A percentile compares a stretch with the other conserved stretches of the same genome.
Evolutionary conservation across 2,888 invertebrate genomes (phyloP).

Genomic region (Dinocampus coccinellae): DNA sequence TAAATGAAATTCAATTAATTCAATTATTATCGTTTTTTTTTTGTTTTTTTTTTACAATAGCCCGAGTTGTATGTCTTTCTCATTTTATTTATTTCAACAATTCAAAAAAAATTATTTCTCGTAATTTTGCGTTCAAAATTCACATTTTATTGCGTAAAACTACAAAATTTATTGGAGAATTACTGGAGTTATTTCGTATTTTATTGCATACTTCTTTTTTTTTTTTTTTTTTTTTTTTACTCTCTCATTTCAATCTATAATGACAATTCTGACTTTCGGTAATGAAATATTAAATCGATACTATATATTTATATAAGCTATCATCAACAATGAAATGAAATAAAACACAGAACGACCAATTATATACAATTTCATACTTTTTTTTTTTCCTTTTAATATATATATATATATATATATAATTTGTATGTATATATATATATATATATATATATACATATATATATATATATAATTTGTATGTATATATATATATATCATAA

Average conservation of each 20-base stretch:
- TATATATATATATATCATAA: constrained; percentile 62
- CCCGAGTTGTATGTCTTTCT: background rate
- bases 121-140: no score
- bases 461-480: constrained; percentile 55
- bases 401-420: background rate
- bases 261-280: constrained; percentile 5
- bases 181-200: constrained; percentile 21
- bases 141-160: background rate
- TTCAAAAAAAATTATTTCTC: no score
- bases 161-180: constrained; percentile 24
- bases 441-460: background rate
- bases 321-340: constrained; percentile 38
- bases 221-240: constrained; percentile 24
- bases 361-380: constrained; percentile 64
- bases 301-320: constrained; percentile 15
- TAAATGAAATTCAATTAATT: background rate
- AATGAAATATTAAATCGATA: background rate
- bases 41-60: background rate
- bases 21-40: background rate
- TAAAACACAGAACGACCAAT: constrained; percentile 35
- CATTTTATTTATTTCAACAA: background rate
- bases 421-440: background rate
- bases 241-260: no score
- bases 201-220: constrained; percentile 29
- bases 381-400: constrained; percentile 67